These are phyloP conservation scores for Andrena flavipes DNA, from an alignment of 2,888 invertebrate genomes.

Conservation along the genomic window DNA sequence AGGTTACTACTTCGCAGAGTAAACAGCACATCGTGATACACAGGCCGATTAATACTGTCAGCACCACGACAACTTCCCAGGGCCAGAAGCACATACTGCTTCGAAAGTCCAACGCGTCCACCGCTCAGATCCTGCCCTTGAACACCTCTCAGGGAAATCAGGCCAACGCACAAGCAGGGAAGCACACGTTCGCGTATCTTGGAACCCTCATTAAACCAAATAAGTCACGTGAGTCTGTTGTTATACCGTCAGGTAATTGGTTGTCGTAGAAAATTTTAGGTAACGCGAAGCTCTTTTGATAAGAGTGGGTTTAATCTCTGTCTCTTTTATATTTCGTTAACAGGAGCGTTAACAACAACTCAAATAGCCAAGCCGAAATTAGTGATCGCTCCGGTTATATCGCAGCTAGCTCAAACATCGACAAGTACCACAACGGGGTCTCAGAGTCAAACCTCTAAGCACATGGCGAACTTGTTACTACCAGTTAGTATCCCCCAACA, in stretches of 20 bases:
- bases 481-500: conserved; percentile 82
- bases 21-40: conserved; percentile 81
- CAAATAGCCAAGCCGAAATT: conserved; percentile 80
- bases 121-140: conserved; percentile 82
- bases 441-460: conserved; percentile 78
- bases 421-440: conserved; percentile 73
- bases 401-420: conserved; percentile 79
- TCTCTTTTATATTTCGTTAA: conserved; percentile 13
- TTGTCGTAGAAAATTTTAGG: background rate
- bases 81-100: conserved; percentile 82
- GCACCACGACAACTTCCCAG: conserved; percentile 69
- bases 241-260: conserved; percentile 80
- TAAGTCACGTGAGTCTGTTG: conserved; percentile 80
- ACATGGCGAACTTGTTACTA: conserved; percentile 81
- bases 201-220: conserved; percentile 83
- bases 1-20: conserved; percentile 77
- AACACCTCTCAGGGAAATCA: conserved; percentile 77
- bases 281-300: background rate
- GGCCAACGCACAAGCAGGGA: conserved; percentile 77
- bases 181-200: conserved; percentile 83
- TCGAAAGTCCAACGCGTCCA: conserved; percentile 79
- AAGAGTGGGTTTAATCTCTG: background rate
- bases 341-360: conserved; percentile 75
- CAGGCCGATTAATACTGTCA: conserved; percentile 77
- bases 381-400: conserved; percentile 81